Evolutionary conservation across 2,113 vertebrate genomes (phyloP).

Genomic region (Carassius carassius): DNA sequence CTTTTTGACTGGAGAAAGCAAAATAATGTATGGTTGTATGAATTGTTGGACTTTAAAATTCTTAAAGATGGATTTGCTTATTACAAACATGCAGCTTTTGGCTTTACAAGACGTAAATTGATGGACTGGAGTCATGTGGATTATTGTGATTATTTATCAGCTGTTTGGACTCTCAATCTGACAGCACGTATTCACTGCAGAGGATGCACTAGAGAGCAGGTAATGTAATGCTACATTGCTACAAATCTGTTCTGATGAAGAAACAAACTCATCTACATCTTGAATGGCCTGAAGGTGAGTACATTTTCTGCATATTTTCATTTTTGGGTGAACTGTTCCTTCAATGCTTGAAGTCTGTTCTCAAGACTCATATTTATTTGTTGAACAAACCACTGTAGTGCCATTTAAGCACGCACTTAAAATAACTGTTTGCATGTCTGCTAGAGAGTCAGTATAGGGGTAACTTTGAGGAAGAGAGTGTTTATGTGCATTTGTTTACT

Average conservation of each 20-base stretch:
- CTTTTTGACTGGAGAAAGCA: background rate
- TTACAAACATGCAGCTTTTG: background rate
- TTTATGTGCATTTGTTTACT: conserved; percentile 30
- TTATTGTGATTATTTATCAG: background rate
- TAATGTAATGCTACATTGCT: background rate
- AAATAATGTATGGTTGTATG: background rate
- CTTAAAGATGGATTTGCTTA: too few relatives aligned
- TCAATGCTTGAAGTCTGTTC: background rate
- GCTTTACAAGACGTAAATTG: too few relatives aligned
- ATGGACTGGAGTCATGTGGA: background rate
- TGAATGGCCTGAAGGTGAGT: background rate
- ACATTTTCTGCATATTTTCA: background rate
- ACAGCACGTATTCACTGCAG: background rate
- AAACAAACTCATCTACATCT: background rate
- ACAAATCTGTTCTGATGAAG: background rate
- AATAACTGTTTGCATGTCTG: background rate
- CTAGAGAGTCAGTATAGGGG: background rate
- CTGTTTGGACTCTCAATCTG: background rate
- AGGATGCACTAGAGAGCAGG: background rate
- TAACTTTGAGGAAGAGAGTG: conserved; percentile 19
- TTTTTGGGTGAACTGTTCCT: background rate
- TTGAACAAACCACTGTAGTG: background rate
- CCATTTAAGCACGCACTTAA: background rate
- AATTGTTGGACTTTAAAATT: background rate
- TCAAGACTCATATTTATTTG: background rate